A percentile compares a stretch with the other conserved stretches of the same genome.
Evolutionary conservation across 1,140 invertebrate genomes (phyloP).

Genomic region (Panagrolaimus sp.): DNA sequence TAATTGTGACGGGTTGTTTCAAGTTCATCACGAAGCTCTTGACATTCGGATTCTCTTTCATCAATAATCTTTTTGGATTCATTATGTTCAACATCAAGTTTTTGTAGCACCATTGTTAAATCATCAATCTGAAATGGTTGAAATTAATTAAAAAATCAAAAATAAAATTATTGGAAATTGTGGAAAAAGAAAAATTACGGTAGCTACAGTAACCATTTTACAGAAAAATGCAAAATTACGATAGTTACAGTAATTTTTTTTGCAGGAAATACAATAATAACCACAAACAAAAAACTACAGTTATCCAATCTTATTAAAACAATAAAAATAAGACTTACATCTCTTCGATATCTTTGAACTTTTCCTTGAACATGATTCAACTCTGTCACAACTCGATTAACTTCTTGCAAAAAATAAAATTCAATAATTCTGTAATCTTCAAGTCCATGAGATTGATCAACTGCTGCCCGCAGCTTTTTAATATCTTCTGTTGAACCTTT

Average conservation of each 20-base stretch:
- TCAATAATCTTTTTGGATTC: neutral
- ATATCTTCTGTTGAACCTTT: neutral
- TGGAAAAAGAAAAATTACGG: too few species aligned
- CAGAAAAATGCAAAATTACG: too few species aligned
- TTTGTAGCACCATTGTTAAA: neutral
- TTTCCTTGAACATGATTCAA: neutral
- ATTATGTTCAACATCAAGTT: neutral
- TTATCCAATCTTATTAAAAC: neutral
- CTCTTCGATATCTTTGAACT: slow-evolving; percentile 5
- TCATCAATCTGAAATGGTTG: slow-evolving; percentile 13
- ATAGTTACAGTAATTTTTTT: too few species aligned
- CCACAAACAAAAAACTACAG: too few species aligned
- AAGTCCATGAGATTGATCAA: slow-evolving; percentile 1
- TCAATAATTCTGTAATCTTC: slow-evolving; percentile 28
- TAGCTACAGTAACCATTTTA: too few species aligned
- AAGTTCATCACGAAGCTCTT: neutral
- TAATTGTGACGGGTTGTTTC: slow-evolving; percentile 9
- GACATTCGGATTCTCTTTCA: neutral
- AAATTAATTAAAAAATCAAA: too few species aligned
- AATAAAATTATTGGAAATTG: too few species aligned
- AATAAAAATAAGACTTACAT: neutral
- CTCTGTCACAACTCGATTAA: neutral
- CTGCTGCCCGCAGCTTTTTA: slow-evolving; percentile 15
- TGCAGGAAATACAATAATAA: too few species aligned
- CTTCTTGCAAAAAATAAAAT: slow-evolving; percentile 1